These are phyloP conservation scores for Trogon surrucura DNA, from an alignment of 2,113 vertebrate species.

Conservation along the genomic window DNA sequence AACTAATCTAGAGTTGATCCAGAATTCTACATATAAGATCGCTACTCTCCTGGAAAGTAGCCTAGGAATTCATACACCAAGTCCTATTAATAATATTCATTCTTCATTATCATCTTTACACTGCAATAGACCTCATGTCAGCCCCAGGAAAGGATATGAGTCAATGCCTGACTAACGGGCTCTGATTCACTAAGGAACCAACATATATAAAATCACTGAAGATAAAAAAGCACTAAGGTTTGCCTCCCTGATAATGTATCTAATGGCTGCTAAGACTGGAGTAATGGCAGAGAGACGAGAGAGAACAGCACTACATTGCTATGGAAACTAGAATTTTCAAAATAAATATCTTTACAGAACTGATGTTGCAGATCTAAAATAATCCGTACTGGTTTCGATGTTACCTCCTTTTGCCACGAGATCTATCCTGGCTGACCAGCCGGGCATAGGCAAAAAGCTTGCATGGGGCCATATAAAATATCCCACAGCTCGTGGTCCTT, in stretches of 20 bases:
- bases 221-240: slow-evolving; percentile 46
- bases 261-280: slow-evolving; percentile 60
- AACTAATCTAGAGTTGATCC: background rate
- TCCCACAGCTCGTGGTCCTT: background rate
- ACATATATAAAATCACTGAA: slow-evolving; percentile 45
- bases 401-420: slow-evolving; percentile 15
- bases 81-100: background rate
- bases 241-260: slow-evolving; percentile 52
- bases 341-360: slow-evolving; percentile 67
- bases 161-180: slow-evolving; percentile 43
- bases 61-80: background rate
- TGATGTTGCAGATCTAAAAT: slow-evolving; percentile 26
- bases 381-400: background rate
- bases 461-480: background rate
- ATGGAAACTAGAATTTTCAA: slow-evolving; percentile 73
- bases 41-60: background rate
- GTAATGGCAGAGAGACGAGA: slow-evolving; percentile 36
- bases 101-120: slow-evolving; percentile 13
- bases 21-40: background rate
- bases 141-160: slow-evolving; percentile 31
- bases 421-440: background rate
- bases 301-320: slow-evolving; percentile 64
- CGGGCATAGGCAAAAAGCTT: background rate
- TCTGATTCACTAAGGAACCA: slow-evolving; percentile 52
- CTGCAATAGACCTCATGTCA: background rate